These are phyloP conservation scores for Celastrina argiolus DNA, from an alignment of 2,888 invertebrate species.

Conservation along the genomic window DNA sequence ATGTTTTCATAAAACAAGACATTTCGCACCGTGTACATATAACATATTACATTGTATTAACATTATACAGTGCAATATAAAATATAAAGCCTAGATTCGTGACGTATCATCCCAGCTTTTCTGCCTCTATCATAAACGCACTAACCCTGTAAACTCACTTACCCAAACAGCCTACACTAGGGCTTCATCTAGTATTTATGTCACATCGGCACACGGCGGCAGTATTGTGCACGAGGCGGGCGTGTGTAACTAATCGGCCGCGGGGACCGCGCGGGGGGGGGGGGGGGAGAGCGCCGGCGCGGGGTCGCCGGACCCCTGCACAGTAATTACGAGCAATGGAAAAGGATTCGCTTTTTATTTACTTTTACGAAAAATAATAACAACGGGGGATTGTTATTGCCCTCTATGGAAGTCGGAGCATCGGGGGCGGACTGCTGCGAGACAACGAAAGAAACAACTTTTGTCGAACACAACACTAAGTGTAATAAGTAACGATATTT, in stretches of 20 bases:
- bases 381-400: conserved; percentile 8
- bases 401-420: neutral
- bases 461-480: too few relatives aligned
- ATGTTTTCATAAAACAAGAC: too few relatives aligned
- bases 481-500: too few relatives aligned
- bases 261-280: neutral
- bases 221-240: conserved; percentile 27
- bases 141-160: too few relatives aligned
- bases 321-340: conserved; percentile 19
- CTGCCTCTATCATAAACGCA: too few relatives aligned
- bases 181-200: neutral
- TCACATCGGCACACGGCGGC: neutral
- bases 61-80: too few relatives aligned
- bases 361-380: conserved; percentile 10
- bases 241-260: conserved; percentile 30
- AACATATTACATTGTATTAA: too few relatives aligned
- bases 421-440: neutral
- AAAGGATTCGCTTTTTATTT: conserved; percentile 21
- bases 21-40: too few relatives aligned
- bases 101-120: too few relatives aligned
- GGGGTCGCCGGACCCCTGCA: conserved; percentile 14
- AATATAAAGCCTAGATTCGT: too few relatives aligned
- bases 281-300: conserved; percentile 27
- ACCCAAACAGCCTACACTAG: neutral
- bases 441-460: neutral